Base-by-base conservation (phyloP, 2,888 invertebrate species). In the Ennomos quercinarius region DNA sequence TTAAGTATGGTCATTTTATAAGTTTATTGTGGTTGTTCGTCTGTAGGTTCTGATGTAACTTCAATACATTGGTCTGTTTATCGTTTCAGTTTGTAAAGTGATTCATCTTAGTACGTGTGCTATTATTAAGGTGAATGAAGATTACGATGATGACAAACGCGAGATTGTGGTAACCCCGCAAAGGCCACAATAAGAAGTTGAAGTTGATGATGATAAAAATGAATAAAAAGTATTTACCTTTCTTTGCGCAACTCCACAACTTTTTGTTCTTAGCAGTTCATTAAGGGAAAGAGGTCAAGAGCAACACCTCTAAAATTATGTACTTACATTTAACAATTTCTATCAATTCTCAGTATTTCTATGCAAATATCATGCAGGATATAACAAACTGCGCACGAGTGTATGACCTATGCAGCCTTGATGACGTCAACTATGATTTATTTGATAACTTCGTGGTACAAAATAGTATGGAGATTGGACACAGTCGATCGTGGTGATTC, bases 311-410 rank as follows among this genome's bases (percentile, higher is more conserved):
- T 57, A 44, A 40, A 49, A 11, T 49, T 27, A 27, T 27, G 27
- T 27, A 6, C 45, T 13, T 47, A 38, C 45, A 50, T 41, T 17
- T 35, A 45, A 50, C 57, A 40, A 57, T 51, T 56, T 50, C 50
- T 52, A 43, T 46, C 34, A 39, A 44, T 36, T 35, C 12, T 34
- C 72, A 72, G 80, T 78, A 77, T 72, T 68, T 67, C 66, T 71
- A 86, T 83, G 81, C 74, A 78, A 86, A 86, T 81, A 67, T 45
- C 45, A 41, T 41, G 65, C 63, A 66, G 40, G 45, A 59, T 57
- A 60, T 77, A 77, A 77, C 73, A 63, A 81, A 68, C 62, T 72
- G 76, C 80, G 78, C 80, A 78, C 75, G 81, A 80, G 73, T 76
- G 72, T 75, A 50, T 72, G 77, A 77, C 76, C 78, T 67, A 71